Evolutionary conservation across 2,797 vertebrate genomes (phyloP), one percentile per base, ranked within the genome.

Genomic region (Darevskia mixta): DNA sequence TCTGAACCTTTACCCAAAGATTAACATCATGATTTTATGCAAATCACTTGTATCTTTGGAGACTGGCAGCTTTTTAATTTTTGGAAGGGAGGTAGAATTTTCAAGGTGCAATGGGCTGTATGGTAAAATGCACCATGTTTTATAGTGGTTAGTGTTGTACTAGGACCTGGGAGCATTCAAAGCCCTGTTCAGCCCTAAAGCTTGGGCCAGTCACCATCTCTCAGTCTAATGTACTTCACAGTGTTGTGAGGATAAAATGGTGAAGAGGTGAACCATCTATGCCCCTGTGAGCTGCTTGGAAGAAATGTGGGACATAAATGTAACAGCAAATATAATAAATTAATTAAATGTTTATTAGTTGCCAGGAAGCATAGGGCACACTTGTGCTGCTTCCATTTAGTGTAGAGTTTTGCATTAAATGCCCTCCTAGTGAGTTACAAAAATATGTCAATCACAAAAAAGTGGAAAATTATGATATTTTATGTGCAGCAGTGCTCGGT

Each of bases 391-490:
- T 4, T 82, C 4, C 7, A 45, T 75, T 8, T 45, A 29, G n/a
- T 66, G 32, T 41, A 72, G 4, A 77, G 38, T 82, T 82, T 32
- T 61, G 29, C 5, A 15, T 25, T 23, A 66, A 55, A 88, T 69
- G 5, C 76, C 79, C 86, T 80, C 32, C 11, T 61, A 73, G 1
- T 58, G 55, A 67, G 69, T n/a, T 87, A 64, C 92, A 90, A 93
- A 90, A 83, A 15, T 13, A 5, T 18, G 61, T 83, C 84, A 90
- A 32, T 67, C 43, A 58, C 18, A 84, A 13, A 71, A 84, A 91
- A 90, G 66, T 67, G 11, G 87, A 88, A 91, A 92, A 27, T 38
- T 3, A 79, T 38, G 41, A 10, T 45, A 82, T 87, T 93, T 92
- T 85, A 84, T 77, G 79, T 77, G 64, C 67, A 84, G 38, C 87